These are phyloP conservation scores for Netelia melanura DNA, from an alignment of 2,888 invertebrate species.

Conservation along the genomic window DNA sequence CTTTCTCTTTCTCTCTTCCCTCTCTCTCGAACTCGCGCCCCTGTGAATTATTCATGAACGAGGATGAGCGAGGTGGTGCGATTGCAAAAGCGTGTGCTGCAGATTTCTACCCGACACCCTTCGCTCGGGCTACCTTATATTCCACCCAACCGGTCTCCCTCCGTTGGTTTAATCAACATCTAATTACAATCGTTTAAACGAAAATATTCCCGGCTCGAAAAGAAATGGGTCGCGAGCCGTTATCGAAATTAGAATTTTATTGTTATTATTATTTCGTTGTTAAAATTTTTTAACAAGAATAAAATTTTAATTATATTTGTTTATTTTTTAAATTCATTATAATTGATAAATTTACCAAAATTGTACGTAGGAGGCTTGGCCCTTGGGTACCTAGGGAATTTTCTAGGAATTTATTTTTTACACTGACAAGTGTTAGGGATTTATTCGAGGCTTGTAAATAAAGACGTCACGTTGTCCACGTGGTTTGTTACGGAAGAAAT, in stretches of 20 bases:
- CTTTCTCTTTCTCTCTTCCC: not conserved
- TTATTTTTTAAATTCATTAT: too few species aligned
- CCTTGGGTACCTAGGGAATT: too few species aligned
- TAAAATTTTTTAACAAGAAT: not conserved
- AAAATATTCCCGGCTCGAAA: not conserved
- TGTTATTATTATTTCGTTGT: not conserved
- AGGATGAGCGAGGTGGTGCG: conserved; percentile 42
- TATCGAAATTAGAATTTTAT: not conserved
- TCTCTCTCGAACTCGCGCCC: conserved; percentile 1
- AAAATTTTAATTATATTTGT: too few species aligned
- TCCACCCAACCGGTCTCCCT: not conserved
- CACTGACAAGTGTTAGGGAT: too few species aligned
- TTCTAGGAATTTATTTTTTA: too few species aligned
- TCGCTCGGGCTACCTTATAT: conserved; percentile 12
- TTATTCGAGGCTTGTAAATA: too few species aligned
- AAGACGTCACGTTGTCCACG: too few species aligned
- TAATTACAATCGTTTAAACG: not conserved
- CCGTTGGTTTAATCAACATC: conserved; percentile 12
- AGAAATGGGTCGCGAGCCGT: not conserved
- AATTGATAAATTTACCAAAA: too few species aligned
- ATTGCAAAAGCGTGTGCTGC: conserved; percentile 44
- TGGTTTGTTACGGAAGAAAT: not conserved
- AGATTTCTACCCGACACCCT: conserved; percentile 55
- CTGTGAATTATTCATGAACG: conserved; percentile 63
- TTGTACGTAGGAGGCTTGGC: too few species aligned